Base-by-base conservation (phyloP, 2,113 vertebrate species). In the Triplophysa rosa region DNA sequence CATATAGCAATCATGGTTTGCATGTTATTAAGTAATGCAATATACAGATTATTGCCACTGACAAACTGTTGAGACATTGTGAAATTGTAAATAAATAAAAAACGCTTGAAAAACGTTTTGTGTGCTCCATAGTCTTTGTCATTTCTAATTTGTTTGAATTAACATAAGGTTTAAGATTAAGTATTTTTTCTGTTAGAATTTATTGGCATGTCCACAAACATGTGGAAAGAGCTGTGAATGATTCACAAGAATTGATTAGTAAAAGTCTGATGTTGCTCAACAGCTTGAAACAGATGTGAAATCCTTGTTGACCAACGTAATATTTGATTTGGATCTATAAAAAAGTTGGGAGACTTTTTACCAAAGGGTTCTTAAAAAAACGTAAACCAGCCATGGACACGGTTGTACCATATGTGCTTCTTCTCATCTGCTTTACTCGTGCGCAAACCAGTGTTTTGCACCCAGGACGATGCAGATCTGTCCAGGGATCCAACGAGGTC, bases 1-100 rank as follows among this genome's bases (percentile, higher is more conserved):
- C 40, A 64, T 59, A 62, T 59, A 62, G 67, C 64, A 80, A 58
- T 56, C 45, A 54, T 70, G 64, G 75, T 58, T 19, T 77, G 24
- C 29, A n/a, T 8, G 42, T 67, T 17, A 70, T 59, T 29, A 6
- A 69, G 62, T 10, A 67, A 33, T 54, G 61, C 19, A 68, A 58
- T 12, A 0, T 63, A 77, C 12, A 56, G 8, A 16, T 37, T 14
- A 64, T n/a, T 23, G 17, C 23, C 49, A 52, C 26, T 77, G 66
- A 66, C n/a, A 59, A 61, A 80, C 63, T 56, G 4, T n/a, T 65
- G 47, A 56, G 4, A 23, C 47, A 24, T 77, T 77, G 7, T 66
- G 45, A 61, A 63, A 54, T 45, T 70, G 12, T 52, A 49, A 61
- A 59, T 70, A 9, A 83, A 72, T 19, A 49, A 52, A 67, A 23